A percentile compares a stretch with the other conserved stretches of the same genome.
phyloP scores from a whole-genome alignment of 2,113 vertebrate species.

The Chascanopsetta lugubris region DNA sequence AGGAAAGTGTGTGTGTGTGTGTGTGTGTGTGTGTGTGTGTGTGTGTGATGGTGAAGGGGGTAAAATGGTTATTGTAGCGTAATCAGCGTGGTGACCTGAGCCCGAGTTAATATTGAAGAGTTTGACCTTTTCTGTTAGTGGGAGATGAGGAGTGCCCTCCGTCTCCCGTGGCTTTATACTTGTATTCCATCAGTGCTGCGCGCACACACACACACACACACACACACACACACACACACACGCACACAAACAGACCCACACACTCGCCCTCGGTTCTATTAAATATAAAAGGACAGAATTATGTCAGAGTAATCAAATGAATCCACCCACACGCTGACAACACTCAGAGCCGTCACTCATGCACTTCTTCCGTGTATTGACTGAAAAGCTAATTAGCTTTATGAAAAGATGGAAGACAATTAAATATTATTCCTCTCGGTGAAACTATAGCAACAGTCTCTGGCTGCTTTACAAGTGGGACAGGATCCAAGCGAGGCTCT shows the following conservation, averaged over 20 bases:
- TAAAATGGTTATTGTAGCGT: constrained; percentile 78
- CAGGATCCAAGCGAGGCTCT: constrained; percentile 8
- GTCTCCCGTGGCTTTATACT: constrained; percentile 52
- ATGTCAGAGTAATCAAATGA: not conserved
- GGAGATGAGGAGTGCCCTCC: constrained; percentile 56
- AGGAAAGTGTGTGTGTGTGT: constrained; percentile 33
- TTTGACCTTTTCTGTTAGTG: constrained; percentile 71
- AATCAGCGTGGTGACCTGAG: constrained; percentile 75
- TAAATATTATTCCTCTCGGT: not conserved
- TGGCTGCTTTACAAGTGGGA: constrained; percentile 38
- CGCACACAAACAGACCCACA: not conserved
- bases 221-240: constrained; percentile 4
- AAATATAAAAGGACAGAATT: constrained; percentile 19
- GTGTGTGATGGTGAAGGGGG: constrained; percentile 26
- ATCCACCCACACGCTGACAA: not conserved
- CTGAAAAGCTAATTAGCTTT: not conserved
- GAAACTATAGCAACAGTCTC: constrained; percentile 35
- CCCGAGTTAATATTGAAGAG: constrained; percentile 74
- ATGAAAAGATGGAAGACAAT: not conserved
- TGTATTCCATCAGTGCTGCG: constrained; percentile 38
- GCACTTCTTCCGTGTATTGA: not conserved
- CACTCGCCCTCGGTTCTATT: constrained; percentile 10
- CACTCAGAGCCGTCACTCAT: not conserved
- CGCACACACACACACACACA: not conserved
- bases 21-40: constrained; percentile 36